Conservation (phyloP, 2,888 invertebrate species). For the Megastigmus dorsalis region DNA sequence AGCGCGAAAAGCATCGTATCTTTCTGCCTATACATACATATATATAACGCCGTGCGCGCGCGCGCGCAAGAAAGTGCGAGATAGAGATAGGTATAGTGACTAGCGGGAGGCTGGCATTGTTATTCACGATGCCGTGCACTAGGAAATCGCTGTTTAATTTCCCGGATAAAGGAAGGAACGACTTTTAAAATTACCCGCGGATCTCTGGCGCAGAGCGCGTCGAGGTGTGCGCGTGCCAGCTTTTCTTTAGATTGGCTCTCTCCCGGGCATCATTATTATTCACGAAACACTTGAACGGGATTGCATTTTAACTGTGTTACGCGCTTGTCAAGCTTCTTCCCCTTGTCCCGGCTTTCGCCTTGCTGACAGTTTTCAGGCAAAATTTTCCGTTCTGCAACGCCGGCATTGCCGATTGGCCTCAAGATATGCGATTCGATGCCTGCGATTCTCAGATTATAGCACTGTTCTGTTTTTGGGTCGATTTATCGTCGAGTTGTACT, state of each 20-base stretch:
- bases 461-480: no score
- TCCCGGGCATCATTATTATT: slow-evolving; percentile 65
- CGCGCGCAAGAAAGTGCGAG: not conserved
- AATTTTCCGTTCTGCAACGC: not conserved
- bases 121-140: slow-evolving; percentile 61
- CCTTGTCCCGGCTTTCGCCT: no score
- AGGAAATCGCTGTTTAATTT: slow-evolving; percentile 66
- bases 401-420: no score
- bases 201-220: slow-evolving; percentile 56
- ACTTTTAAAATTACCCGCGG: slow-evolving; percentile 66
- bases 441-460: no score
- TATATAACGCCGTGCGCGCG: not conserved
- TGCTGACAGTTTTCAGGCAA: slow-evolving; percentile 9
- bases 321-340: slow-evolving; percentile 33
- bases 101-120: slow-evolving; percentile 60
- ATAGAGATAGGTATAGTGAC: not conserved
- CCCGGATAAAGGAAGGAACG: slow-evolving; percentile 60
- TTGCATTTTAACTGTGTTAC: slow-evolving; percentile 64
- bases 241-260: slow-evolving; percentile 59
- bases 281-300: slow-evolving; percentile 62
- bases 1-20: not conserved
- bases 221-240: slow-evolving; percentile 33
- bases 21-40: no score
- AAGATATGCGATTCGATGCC: no score
- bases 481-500: no score